Base-by-base conservation (phyloP, 2,113 vertebrate genomes). In the Chitala chitala region DNA sequence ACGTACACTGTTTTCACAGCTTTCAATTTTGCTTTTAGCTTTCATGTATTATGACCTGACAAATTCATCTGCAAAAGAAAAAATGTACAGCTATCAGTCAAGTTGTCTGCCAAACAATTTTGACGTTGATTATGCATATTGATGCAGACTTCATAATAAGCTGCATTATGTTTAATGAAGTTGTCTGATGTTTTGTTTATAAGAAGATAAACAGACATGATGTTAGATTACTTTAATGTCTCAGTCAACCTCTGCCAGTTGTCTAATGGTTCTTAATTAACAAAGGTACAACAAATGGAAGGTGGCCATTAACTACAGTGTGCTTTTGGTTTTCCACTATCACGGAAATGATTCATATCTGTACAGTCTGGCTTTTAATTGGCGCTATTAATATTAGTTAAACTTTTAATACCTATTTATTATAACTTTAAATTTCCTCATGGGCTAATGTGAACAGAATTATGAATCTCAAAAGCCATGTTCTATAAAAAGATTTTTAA, bases 371-470 rank as follows among this genome's bases (percentile, higher is more conserved):
- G 75, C 65, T 78, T 85, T 86, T 87, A 89, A 90, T 88, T 87
- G 88, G 31, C n/a, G 76, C 84, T 87, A 89, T 89, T 89, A 91
- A 90, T 90, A 87, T 86, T 84, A 84, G 86, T 89, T 91, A 87
- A 89, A 90, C 80, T 88, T 90, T 88, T 86, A 89, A 84, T 85
- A 87, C 85, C 86, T 89, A 89, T 90, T 89, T 89, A 88, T 89
- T 87, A 88, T 84, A 86, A 84, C 85, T 82, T 85, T 44, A 81
- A 86, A 78, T 86, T 87, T 86, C 81, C 79, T 76, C 71, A 63
- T 76, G 55, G 58, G 73, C 78, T 88, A 86, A 89, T 89, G 82
- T 78, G 87, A 88, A 82, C 76, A 78, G 80, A 86, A 85, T 88
- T 84, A 89, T 87, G 83, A 88, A 86, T 89, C 89, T 89, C 87